Conservation (phyloP, 1,140 invertebrate species). For the Asbolus verrucosus region DNA sequence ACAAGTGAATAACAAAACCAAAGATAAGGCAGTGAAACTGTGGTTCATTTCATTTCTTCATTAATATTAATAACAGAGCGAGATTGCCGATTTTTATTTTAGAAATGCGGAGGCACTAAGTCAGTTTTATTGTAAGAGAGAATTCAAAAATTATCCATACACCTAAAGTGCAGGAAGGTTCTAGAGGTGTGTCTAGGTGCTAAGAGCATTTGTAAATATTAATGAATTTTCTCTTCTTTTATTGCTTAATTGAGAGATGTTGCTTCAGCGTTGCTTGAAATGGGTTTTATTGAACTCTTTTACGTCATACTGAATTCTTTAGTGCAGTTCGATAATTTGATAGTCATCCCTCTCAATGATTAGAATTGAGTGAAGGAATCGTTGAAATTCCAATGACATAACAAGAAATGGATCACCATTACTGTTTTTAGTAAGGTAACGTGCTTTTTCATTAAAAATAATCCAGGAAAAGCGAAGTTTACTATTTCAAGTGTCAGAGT, state of each 20-base stretch:
- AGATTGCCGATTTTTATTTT: too few relatives aligned
- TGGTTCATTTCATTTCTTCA: too few relatives aligned
- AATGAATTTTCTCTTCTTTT: slow-evolving; percentile 3
- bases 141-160: neutral
- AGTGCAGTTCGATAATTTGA: too few relatives aligned
- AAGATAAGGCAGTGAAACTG: too few relatives aligned
- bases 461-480: neutral
- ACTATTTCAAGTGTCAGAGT: neutral
- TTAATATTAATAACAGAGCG: too few relatives aligned
- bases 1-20: too few relatives aligned
- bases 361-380: neutral
- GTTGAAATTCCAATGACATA: slow-evolving; percentile 7
- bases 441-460: slow-evolving; percentile 17
- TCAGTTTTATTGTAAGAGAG: too few relatives aligned
- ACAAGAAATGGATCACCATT: neutral
- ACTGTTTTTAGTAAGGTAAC: neutral
- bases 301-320: neutral
- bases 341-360: slow-evolving; percentile 7
- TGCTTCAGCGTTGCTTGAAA: slow-evolving; percentile 8
- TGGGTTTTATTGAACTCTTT: slow-evolving; percentile 11
- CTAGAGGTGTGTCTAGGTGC: slow-evolving; percentile 18
- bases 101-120: too few relatives aligned
- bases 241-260: slow-evolving; percentile 24
- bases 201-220: slow-evolving; percentile 33
- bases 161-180: slow-evolving; percentile 5